These are phyloP conservation scores for Dysidea cf. avara DNA, from an alignment of 37 sponge, comb jelly and placozoan genomes.

Conservation along the genomic window DNA sequence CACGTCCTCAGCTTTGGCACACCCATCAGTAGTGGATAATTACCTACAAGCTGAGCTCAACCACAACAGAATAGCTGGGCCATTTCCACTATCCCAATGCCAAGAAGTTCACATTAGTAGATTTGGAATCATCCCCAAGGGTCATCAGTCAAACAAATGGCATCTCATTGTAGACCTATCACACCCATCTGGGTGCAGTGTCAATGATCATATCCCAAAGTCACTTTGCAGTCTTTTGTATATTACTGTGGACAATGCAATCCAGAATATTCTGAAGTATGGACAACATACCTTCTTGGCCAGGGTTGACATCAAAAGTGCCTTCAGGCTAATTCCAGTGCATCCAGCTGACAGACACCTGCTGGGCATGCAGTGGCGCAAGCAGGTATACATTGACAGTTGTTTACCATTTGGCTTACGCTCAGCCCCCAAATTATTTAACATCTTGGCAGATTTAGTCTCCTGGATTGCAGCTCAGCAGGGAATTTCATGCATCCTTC, in stretches of 20 bases:
- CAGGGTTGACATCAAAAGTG: too few relatives aligned
- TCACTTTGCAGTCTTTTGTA: not conserved
- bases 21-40: not conserved
- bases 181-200: not conserved
- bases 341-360: slow-evolving; percentile 22
- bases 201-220: slow-evolving; percentile 8
- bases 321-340: slow-evolving; percentile 16
- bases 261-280: not conserved
- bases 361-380: slow-evolving; percentile 20
- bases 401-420: slow-evolving; percentile 16
- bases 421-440: too few relatives aligned
- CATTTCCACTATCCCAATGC: not conserved
- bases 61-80: too few relatives aligned
- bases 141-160: too few relatives aligned
- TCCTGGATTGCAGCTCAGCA: not conserved
- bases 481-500: not conserved
- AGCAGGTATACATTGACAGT: slow-evolving; percentile 1
- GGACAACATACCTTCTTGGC: slow-evolving; percentile 3
- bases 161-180: slow-evolving; percentile 23
- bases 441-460: slow-evolving; percentile 17
- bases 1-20: too few relatives aligned
- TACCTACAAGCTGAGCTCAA: not conserved
- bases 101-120: slow-evolving; percentile 5
- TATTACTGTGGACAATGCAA: slow-evolving; percentile 5
- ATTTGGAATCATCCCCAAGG: too few relatives aligned